Evolutionary conservation across 1,140 invertebrate genomes (phyloP), one percentile per base, ranked within the genome.

Genomic region (Drosophila littoralis): DNA sequence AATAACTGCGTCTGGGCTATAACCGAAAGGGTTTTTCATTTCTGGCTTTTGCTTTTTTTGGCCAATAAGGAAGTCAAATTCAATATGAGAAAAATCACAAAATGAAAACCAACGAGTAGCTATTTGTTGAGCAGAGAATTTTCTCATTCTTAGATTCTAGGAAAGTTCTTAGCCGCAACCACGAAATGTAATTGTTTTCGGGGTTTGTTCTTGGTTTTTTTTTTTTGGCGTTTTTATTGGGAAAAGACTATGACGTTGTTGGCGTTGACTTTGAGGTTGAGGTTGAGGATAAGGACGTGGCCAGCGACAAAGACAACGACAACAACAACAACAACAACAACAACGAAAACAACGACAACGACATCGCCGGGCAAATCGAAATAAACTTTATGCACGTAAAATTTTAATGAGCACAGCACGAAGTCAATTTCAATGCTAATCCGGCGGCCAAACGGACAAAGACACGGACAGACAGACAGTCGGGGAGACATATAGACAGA

Each of bases 381-480:
- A 88, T 88, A 74, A 83, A 88, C 77, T 88, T 88, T 88, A 89
- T 89, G 84, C 84, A 89, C 83, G 83, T 89, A 89, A 89, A 89
- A 89, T 89, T 89, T 89, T 89, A 89, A 89, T 89, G 84, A 89
- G 84, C 84, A 78, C 84, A 89, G 84, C 84, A 89, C 84, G 84
- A 89, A 89, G 85, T 89, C 84, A 89, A 89, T 89, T 89, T 89
- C 84, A 89, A 89, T 89, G 84, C 84, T 89, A 89, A 89, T 89
- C 84, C 84, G 84, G 69, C 80, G 84, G 84, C 84, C 72, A 88
- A 77, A 35, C 35, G 43, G 43, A 60, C 59, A 84, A 60, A 66
- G 36, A 45, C n/a, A 51, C 4, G n/a, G 51, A 51, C 50, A 35
- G 48, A 17, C 59, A 36, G 38, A 28, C 45, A 22, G 52, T 51